These are phyloP conservation scores for Masticophis lateralis DNA, from an alignment of 2,797 vertebrate species.

Conservation along the genomic window DNA sequence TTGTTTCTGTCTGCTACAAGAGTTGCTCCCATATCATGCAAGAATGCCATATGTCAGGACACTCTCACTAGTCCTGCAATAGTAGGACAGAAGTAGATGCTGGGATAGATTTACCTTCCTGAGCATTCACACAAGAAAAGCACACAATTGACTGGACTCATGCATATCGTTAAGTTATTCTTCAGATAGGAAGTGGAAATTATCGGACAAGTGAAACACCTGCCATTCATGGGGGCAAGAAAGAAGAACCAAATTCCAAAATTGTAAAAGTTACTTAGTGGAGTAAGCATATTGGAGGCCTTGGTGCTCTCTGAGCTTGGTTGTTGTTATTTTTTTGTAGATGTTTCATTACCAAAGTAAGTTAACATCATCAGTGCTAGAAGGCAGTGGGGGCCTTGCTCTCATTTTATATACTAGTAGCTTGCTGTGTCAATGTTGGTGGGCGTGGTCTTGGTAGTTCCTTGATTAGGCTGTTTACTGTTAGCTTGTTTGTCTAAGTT, in stretches of 20 bases:
- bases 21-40: too few relatives aligned
- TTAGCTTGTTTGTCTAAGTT: too few relatives aligned
- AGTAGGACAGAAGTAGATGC: too few relatives aligned
- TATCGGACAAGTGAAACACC: background rate
- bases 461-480: too few relatives aligned
- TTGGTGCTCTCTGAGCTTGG: background rate
- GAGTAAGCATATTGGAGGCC: background rate
- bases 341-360: background rate
- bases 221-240: background rate
- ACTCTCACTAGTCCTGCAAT: too few relatives aligned
- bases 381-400: background rate
- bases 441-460: too few relatives aligned
- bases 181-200: background rate
- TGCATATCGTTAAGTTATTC: background rate
- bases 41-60: too few relatives aligned
- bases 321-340: background rate
- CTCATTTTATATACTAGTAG: background rate
- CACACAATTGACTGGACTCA: background rate
- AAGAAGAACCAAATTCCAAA: background rate
- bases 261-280: background rate
- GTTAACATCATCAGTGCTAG: background rate
- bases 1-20: too few relatives aligned
- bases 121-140: background rate
- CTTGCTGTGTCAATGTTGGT: too few relatives aligned
- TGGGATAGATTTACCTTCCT: too few relatives aligned